A percentile compares a stretch with the other conserved stretches of the same genome.
Conservation (phyloP, 2,797 vertebrate genomes). For the Trachops cirrhosus region DNA sequence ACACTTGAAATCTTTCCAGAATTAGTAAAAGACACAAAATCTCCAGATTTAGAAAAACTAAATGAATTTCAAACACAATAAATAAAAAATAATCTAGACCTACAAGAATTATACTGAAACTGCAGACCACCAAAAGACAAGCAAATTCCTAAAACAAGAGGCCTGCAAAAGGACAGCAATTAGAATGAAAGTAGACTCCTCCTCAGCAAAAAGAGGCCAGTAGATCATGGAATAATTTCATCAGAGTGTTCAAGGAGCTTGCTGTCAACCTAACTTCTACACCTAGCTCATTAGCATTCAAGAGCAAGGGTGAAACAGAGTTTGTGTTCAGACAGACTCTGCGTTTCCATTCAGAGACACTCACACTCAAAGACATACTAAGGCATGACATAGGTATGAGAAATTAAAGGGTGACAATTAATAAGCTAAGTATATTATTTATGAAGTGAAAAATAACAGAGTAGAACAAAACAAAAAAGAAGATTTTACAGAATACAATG, state of each 20-base stretch:
- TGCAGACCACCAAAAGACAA: not conserved
- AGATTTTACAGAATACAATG: not conserved
- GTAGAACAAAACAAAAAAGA: not conserved
- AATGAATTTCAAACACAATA: not conserved
- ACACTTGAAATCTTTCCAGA: not conserved
- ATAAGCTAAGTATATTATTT: not conserved
- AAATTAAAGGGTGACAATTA: not conserved
- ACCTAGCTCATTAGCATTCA: not conserved
- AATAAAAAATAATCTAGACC: not conserved
- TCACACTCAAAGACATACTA: not conserved
- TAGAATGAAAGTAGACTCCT: not conserved
- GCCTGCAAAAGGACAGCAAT: not conserved
- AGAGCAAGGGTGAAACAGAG: not conserved
- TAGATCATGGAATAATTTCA: not conserved
- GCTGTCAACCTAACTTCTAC: not conserved
- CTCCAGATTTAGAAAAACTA: not conserved
- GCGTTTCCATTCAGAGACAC: not conserved
- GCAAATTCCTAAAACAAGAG: not conserved
- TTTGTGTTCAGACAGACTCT: slow-evolving; percentile 3
- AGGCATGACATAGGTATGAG: not conserved
- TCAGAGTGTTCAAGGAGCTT: not conserved
- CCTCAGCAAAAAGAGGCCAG: not conserved
- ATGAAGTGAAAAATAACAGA: not conserved
- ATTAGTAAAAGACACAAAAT: not conserved
- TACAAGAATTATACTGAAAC: not conserved